phyloP scores from a whole-genome alignment of 2,113 vertebrate genomes.

The Cinclus mexicanus region DNA sequence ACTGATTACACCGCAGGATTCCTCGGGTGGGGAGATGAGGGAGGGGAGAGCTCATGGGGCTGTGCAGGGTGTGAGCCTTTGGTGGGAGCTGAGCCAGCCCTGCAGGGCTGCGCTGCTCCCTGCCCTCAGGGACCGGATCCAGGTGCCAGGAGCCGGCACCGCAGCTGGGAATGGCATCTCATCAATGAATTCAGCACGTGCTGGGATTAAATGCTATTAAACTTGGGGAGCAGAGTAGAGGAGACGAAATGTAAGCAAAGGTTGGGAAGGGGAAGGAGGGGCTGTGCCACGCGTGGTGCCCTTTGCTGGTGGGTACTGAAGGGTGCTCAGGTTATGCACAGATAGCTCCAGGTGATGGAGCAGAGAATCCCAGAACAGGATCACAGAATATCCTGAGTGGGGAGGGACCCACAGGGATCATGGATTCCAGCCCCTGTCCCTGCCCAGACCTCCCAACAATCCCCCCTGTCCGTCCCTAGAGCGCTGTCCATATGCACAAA shows the following conservation, averaged over 20 bases:
- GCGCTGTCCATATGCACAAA: too few relatives aligned
- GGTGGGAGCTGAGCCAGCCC: neutral
- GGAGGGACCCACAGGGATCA: neutral
- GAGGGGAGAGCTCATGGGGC: neutral
- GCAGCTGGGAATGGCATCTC: neutral
- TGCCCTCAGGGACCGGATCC: neutral
- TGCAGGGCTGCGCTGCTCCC: neutral
- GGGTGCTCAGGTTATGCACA: neutral
- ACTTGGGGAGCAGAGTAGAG: neutral
- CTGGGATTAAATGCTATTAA: conserved; percentile 1
- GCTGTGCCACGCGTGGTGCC: neutral
- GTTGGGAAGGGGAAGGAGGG: neutral
- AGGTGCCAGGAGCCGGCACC: neutral
- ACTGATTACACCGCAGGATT: accelerated
- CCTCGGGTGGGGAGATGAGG: neutral
- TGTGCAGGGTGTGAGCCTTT: neutral
- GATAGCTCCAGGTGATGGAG: accelerated
- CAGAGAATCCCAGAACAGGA: neutral
- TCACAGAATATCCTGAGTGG: neutral
- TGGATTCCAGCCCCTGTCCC: accelerated
- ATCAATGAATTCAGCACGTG: neutral
- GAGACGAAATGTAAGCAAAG: conserved; percentile 10
- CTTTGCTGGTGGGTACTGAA: accelerated
- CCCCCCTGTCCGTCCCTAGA: neutral
- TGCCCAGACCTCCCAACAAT: neutral